A percentile compares a stretch with the other conserved stretches of the same genome.
These are phyloP conservation scores for Anorthoa munda DNA, from an alignment of 2,888 invertebrate species.

Conservation along the genomic window DNA sequence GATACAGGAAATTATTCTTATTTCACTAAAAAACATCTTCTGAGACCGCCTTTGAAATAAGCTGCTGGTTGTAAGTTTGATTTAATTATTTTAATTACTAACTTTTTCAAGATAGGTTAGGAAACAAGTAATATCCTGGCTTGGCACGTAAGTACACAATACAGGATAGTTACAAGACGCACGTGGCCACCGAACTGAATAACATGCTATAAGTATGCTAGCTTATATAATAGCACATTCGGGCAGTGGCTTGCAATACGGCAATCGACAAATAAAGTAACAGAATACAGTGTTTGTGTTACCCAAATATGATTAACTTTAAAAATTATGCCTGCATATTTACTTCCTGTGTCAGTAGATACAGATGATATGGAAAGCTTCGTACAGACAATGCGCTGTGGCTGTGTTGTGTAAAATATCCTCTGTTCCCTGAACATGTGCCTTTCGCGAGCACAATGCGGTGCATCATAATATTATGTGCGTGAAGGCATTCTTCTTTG, in stretches of 20 bases:
- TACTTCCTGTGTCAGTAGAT: background rate
- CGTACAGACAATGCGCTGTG: slow-evolving; percentile 3
- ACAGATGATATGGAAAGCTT: background rate
- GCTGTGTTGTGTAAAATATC: slow-evolving; percentile 54
- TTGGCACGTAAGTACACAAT: background rate
- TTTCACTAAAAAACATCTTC: slow-evolving; percentile 53
- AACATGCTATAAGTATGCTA: background rate
- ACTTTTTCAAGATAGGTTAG: background rate
- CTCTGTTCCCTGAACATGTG: slow-evolving; percentile 71
- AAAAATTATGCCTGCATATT: background rate
- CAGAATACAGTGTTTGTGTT: background rate
- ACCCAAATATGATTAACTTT: background rate
- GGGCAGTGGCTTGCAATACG: background rate
- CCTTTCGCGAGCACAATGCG: slow-evolving; percentile 77
- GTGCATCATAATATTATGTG: slow-evolving; percentile 77
- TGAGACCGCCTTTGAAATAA: slow-evolving; percentile 50
- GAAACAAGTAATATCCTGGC: background rate
- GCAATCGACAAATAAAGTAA: background rate
- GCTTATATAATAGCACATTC: background rate
- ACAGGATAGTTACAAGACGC: background rate
- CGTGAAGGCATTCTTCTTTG: slow-evolving; percentile 81
- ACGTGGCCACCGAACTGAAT: background rate
- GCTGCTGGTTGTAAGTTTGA: slow-evolving; percentile 13
- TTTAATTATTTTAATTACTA: background rate
- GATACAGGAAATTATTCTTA: slow-evolving; percentile 60